Evolutionary conservation across 2,888 invertebrate species (phyloP).

Genomic region (Epistrophella euchroma): DNA sequence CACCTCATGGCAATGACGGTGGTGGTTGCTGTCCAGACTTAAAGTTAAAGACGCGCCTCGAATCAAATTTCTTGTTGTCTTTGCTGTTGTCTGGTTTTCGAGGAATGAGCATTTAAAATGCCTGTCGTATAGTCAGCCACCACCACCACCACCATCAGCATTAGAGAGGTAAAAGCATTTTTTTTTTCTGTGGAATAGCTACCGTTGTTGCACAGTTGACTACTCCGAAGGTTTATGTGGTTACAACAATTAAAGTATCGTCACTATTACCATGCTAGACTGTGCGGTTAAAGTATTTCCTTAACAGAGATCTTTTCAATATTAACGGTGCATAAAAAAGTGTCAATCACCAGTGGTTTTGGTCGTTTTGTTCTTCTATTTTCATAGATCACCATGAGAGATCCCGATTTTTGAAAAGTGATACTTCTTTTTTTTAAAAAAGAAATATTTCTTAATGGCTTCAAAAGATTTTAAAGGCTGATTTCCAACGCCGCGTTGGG

Average conservation of each 20-base stretch:
- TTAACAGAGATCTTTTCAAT: slow-evolving; percentile 35
- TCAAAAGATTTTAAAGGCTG: no score
- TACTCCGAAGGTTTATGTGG: slow-evolving; percentile 57
- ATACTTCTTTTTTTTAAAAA: no score
- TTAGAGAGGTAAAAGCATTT: neutral
- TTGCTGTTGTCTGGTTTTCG: slow-evolving; percentile 12
- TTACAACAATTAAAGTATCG: slow-evolving; percentile 56
- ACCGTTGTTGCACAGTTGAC: slow-evolving; percentile 23
- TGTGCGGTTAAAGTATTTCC: slow-evolving; percentile 71
- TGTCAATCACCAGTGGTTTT: slow-evolving; percentile 56
- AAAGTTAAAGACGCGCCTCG: slow-evolving; percentile 5
- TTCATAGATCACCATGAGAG: slow-evolving; percentile 2
- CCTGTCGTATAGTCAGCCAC: neutral
- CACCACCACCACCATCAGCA: no score
- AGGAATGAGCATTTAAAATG: neutral
- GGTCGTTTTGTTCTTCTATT: slow-evolving; percentile 6
- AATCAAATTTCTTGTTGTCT: slow-evolving; percentile 40
- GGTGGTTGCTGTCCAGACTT: slow-evolving; percentile 35
- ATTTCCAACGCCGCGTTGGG: no score
- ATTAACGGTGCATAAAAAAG: slow-evolving; percentile 27
- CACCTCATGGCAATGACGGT: slow-evolving; percentile 22
- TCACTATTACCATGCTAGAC: slow-evolving; percentile 23
- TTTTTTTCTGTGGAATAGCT: neutral
- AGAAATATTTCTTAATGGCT: no score
- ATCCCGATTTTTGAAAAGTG: neutral